Conservation (phyloP, 2,113 vertebrate species). For the Poeciliopsis prolifica region DNA sequence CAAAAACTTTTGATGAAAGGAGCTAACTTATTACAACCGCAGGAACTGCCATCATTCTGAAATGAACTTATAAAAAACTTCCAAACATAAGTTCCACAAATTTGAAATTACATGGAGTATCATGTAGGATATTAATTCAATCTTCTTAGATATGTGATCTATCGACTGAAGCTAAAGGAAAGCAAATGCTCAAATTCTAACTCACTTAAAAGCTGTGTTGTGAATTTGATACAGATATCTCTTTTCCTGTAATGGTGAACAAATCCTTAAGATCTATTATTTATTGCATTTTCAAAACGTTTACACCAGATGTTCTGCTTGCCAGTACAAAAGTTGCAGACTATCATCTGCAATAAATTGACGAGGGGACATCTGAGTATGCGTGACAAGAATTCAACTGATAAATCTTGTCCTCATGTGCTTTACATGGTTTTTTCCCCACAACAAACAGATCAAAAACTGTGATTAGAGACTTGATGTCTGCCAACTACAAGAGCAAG, state of each 20-base stretch:
- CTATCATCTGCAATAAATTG: constrained; percentile 10
- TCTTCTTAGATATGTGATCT: neutral
- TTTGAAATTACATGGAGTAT: neutral
- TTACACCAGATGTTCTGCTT: constrained; percentile 51
- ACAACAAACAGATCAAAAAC: constrained; percentile 29
- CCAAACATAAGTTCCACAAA: neutral
- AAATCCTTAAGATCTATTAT: constrained; percentile 3
- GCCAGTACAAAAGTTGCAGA: constrained; percentile 9
- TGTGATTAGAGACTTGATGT: constrained; percentile 21
- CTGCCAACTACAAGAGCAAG: neutral
- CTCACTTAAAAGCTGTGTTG: neutral
- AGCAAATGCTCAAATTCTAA: constrained; percentile 30
- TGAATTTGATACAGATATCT: constrained; percentile 30
- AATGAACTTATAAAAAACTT: neutral
- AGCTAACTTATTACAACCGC: neutral
- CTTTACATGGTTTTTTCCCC: neutral
- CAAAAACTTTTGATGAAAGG: no score
- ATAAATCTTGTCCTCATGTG: constrained; percentile 24
- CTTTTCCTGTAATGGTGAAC: neutral
- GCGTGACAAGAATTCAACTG: constrained; percentile 17
- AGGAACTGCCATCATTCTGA: neutral
- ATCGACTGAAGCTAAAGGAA: constrained; percentile 34
- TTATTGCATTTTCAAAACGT: constrained; percentile 8
- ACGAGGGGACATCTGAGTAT: neutral
- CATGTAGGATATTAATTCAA: neutral